These are phyloP conservation scores for Uropetala carovei DNA, from an alignment of 2,888 invertebrate genomes.

Conservation along the genomic window DNA sequence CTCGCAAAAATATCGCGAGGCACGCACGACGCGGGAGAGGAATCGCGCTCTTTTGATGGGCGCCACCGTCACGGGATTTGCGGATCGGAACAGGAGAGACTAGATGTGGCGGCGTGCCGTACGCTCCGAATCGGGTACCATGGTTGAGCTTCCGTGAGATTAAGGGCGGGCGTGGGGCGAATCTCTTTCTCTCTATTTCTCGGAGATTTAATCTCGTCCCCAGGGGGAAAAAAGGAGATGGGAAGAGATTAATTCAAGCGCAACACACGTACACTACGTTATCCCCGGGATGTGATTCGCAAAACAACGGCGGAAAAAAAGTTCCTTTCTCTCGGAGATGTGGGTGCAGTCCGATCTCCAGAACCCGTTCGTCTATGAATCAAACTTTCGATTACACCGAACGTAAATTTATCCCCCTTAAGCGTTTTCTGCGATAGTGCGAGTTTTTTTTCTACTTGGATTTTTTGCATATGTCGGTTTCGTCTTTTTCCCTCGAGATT, in stretches of 20 bases:
- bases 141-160: background rate
- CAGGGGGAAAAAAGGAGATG: background rate
- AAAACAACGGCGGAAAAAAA: background rate
- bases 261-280: conserved; percentile 12
- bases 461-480: no score
- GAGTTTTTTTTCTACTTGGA: no score
- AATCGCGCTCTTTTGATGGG: background rate
- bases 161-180: conserved; percentile 9
- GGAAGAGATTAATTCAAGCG: background rate
- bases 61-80: background rate
- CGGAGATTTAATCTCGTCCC: background rate
- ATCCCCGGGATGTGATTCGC: background rate
- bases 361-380: background rate
- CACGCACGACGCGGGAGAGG: background rate
- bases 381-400: background rate
- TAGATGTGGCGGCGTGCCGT: background rate
- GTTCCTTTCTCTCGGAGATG: no score
- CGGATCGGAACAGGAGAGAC: background rate
- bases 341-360: background rate
- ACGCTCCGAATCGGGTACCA: background rate
- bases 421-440: background rate
- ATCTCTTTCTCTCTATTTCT: background rate
- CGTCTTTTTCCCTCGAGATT: no score
- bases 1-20: background rate
- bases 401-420: background rate